Percentiles rank a stretch among this genome's conserved stretches.
phyloP scores from a whole-genome alignment of 2,113 vertebrate genomes.

The Scophthalmus maximus region DNA sequence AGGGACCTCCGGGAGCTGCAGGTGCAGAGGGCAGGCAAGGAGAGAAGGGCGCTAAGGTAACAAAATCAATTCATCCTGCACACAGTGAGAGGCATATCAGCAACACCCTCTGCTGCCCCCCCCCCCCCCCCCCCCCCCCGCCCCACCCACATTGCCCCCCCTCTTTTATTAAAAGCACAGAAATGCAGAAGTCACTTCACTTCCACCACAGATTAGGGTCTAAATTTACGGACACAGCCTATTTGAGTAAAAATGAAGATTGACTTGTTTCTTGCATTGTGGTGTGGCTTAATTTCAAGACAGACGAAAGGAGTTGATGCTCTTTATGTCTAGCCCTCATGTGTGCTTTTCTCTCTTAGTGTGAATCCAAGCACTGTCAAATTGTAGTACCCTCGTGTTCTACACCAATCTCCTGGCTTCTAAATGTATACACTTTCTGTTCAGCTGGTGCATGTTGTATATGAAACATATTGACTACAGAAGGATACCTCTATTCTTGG shows the following conservation, averaged over 20 bases:
- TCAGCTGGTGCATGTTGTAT: not conserved
- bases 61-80: slow-evolving; percentile 50
- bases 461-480: not conserved
- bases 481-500: too few species aligned
- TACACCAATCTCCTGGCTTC: not conserved
- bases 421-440: not conserved
- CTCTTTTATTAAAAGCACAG: slow-evolving; percentile 47
- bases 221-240: slow-evolving; percentile 41
- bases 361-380: not conserved
- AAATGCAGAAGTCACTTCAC: slow-evolving; percentile 40
- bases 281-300: slow-evolving; percentile 39
- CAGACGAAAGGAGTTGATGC: slow-evolving; percentile 12
- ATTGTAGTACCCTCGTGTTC: slow-evolving; percentile 6
- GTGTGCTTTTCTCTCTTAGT: not conserved
- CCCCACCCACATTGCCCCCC: slow-evolving; percentile 10
- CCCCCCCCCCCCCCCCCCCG: not conserved
- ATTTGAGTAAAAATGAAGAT: slow-evolving; percentile 32
- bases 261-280: slow-evolving; percentile 35
- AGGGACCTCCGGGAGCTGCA: slow-evolving; percentile 92
- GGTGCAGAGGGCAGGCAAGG: slow-evolving; percentile 97
- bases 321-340: slow-evolving; percentile 34
- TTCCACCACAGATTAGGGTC: slow-evolving; percentile 40
- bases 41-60: slow-evolving; percentile 98
- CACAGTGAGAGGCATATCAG: slow-evolving; percentile 23
- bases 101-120: slow-evolving; percentile 14